Evolutionary conservation across 2,888 invertebrate species (phyloP), one percentile per base, ranked within the genome.

Genomic region (Thera britannica): DNA sequence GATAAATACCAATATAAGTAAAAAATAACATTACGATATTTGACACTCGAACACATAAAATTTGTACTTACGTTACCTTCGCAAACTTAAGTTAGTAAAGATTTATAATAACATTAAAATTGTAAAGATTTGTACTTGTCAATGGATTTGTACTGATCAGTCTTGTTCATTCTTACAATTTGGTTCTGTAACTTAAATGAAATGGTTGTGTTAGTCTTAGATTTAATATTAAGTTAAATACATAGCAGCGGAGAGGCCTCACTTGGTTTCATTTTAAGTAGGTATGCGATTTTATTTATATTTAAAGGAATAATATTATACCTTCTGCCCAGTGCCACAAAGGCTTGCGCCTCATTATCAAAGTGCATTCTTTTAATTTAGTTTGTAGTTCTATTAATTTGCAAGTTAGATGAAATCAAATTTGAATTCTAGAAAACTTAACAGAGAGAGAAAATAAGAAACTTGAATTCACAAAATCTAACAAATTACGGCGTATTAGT

Each of bases 31-130:
- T 87, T 87, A 89, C 86, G 80, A 84, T 89, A 87, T 85, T 71
- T 84, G 87, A 88, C 91, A 92, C 90, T 86, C 90, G 92, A 92
- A 93, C 93, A 92, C 93, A 90, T 90, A 90, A 83, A 84, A 86
- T 93, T 93, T 93, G 92, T 93, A 93, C 93, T 91, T 87, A 89
- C 77, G 85, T 90, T 90, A 89, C 84, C 70, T 84, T 87, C 85
- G 83, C 82, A 85, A 89, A 89, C 86, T 87, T 86, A 90, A 79
- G 76, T 79, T 71, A 78, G 81, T 83, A 83, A 81, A 87, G 77
- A 77, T 85, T 83, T 86, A 85, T 86, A 60, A 84, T 81, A 84
- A 73, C 72, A 79, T 79, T 76, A 80, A 75, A 74, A 74, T 75
- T 84, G 80, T 84, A 85, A 81, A 86, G 78, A 83, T 83, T 90